Percentiles rank a stretch among this genome's conserved stretches.
Evolutionary conservation across 2,888 invertebrate genomes (phyloP).

Genomic region (Drosophila robusta): DNA sequence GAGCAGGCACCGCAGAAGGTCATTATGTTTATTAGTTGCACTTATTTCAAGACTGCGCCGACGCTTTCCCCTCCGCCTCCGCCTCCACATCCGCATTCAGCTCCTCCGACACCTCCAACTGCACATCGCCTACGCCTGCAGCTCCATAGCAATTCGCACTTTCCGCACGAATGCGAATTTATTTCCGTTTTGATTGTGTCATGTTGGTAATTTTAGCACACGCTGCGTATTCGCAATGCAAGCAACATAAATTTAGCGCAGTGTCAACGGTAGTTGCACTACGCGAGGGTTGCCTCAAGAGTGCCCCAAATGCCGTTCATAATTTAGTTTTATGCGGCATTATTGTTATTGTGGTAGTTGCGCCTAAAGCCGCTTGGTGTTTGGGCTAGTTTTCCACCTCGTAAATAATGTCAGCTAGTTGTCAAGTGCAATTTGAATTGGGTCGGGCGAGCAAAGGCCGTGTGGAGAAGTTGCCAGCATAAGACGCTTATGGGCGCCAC

Average conservation of each 20-base stretch:
- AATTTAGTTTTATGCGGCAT: constrained; percentile 50
- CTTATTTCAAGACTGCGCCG: constrained; percentile 56
- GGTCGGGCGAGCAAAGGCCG: neutral
- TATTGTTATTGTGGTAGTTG: constrained; percentile 5
- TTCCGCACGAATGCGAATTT: constrained; percentile 65
- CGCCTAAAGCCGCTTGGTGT: neutral
- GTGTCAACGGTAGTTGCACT: constrained; percentile 44
- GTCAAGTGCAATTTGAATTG: constrained; percentile 18
- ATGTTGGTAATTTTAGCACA: constrained; percentile 73
- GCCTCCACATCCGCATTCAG: neutral
- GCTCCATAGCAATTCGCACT: constrained; percentile 52
- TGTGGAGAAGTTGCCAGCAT: constrained; percentile 26
- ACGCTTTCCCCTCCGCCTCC: constrained; percentile 12
- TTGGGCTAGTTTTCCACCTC: constrained; percentile 22
- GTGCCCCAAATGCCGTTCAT: constrained; percentile 24
- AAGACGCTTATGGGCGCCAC: constrained; percentile 45
- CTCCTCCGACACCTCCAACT: neutral
- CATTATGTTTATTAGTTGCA: constrained; percentile 71
- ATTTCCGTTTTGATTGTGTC: constrained; percentile 81
- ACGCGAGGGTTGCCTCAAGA: constrained; percentile 17
- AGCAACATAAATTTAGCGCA: constrained; percentile 43
- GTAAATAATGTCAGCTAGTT: constrained; percentile 42
- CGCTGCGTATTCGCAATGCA: constrained; percentile 71
- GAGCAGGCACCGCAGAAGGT: constrained; percentile 57
- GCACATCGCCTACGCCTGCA: constrained; percentile 9